Conservation (phyloP, 2,888 invertebrate genomes). For the Leucophenga montana region DNA sequence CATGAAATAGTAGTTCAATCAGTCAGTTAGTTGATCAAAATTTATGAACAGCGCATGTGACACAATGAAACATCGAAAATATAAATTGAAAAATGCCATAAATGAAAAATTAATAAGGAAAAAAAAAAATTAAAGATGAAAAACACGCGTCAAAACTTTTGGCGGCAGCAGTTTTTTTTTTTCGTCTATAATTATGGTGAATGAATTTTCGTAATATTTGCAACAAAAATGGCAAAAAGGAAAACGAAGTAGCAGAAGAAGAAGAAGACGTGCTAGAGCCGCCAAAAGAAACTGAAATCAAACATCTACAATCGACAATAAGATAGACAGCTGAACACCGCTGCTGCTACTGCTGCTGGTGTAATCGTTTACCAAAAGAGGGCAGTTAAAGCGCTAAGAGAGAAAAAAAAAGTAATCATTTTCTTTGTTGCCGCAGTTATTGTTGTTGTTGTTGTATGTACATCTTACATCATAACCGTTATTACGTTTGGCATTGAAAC, state of each 20-base stretch:
- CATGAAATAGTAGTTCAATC: conserved; percentile 8
- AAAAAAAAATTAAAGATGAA: conserved; percentile 3
- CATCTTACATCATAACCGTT: conserved; percentile 65
- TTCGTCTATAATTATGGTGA: background rate
- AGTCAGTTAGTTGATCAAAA: conserved; percentile 11
- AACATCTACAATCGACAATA: conserved; percentile 38
- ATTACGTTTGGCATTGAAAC: conserved; percentile 68
- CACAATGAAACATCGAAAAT: background rate
- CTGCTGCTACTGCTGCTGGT: conserved; percentile 20
- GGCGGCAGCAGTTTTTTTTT: background rate
- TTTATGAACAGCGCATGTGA: background rate
- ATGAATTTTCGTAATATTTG: conserved; percentile 14
- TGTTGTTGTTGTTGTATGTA: conserved; percentile 30
- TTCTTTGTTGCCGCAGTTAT: conserved; percentile 29
- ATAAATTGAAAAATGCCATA: background rate
- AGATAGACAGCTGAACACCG: conserved; percentile 22
- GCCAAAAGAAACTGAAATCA: conserved; percentile 31
- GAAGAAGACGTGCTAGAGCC: conserved; percentile 7
- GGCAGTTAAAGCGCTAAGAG: background rate
- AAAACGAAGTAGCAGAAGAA: too few species aligned
- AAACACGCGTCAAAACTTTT: conserved; percentile 6
- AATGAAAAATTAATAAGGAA: conserved; percentile 1
- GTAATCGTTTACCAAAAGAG: background rate
- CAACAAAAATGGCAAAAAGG: conserved; percentile 34
- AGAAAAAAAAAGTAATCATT: background rate